phyloP scores from a whole-genome alignment of 2,888 invertebrate species.

The Sarcophaga rosellei region DNA sequence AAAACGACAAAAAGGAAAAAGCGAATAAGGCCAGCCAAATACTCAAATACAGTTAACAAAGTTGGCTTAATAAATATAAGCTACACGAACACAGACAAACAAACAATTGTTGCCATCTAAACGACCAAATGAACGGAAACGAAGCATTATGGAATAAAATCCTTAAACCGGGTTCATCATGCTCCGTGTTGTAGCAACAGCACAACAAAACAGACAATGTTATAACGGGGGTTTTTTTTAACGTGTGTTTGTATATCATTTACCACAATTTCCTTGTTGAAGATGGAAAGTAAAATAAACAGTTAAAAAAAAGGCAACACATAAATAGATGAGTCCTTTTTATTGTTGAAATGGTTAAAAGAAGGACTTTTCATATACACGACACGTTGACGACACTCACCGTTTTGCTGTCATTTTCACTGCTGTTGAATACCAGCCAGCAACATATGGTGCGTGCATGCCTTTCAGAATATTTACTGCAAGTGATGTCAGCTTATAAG shows the following conservation, averaged over 20 bases:
- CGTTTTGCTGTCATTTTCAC: conserved; percentile 33
- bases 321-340: conserved; percentile 41
- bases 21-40: background rate
- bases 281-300: background rate
- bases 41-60: conserved; percentile 36
- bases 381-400: conserved; percentile 24
- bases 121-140: conserved; percentile 30
- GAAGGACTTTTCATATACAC: background rate
- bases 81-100: conserved; percentile 23
- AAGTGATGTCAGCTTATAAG: background rate
- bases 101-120: conserved; percentile 51
- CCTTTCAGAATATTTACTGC: background rate
- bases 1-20: background rate
- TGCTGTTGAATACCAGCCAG: background rate
- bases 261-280: conserved; percentile 1
- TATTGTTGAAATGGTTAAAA: conserved; percentile 29
- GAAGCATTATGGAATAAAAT: conserved; percentile 24
- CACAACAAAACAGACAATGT: conserved; percentile 12
- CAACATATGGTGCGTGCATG: conserved; percentile 54
- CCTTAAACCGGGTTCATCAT: conserved; percentile 44
- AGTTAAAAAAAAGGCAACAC: background rate
- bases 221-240: background rate
- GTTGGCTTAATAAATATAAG: conserved; percentile 61
- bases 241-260: background rate
- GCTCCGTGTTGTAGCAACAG: background rate